Conservation (phyloP, 2,113 vertebrate genomes). For the Hydrolagus affinis region DNA sequence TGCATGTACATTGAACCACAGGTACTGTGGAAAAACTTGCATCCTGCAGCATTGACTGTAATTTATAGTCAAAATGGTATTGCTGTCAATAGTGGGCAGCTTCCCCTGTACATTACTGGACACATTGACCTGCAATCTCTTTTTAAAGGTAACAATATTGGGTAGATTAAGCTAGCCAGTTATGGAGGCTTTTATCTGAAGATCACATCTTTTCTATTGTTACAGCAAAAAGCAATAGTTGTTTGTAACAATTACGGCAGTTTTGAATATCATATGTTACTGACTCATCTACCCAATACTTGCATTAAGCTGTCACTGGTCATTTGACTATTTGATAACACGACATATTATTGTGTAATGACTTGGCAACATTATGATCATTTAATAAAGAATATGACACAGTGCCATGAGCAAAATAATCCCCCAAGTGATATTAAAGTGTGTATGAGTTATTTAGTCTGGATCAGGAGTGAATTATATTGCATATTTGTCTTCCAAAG, state of each 20-base stretch:
- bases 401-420: too few species aligned
- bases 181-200: background rate
- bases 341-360: too few species aligned
- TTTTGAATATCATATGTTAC: background rate
- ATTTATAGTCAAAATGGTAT: too few species aligned
- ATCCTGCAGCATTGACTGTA: background rate
- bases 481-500: background rate
- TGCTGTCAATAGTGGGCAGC: background rate
- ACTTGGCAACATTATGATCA: too few species aligned
- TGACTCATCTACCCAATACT: too few species aligned
- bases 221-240: background rate
- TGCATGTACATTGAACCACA: background rate
- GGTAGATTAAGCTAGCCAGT: background rate
- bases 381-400: too few species aligned
- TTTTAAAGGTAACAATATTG: background rate
- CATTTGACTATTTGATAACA: too few species aligned
- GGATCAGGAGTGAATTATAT: background rate
- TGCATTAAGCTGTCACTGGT: too few species aligned
- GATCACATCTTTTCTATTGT: background rate
- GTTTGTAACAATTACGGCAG: background rate
- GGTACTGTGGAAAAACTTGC: background rate
- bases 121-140: background rate
- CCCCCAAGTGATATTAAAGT: background rate
- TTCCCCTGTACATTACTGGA: background rate
- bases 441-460: background rate